phyloP scores from a whole-genome alignment of 1,140 invertebrate genomes.

The Pogonomyrmex californicus region DNA sequence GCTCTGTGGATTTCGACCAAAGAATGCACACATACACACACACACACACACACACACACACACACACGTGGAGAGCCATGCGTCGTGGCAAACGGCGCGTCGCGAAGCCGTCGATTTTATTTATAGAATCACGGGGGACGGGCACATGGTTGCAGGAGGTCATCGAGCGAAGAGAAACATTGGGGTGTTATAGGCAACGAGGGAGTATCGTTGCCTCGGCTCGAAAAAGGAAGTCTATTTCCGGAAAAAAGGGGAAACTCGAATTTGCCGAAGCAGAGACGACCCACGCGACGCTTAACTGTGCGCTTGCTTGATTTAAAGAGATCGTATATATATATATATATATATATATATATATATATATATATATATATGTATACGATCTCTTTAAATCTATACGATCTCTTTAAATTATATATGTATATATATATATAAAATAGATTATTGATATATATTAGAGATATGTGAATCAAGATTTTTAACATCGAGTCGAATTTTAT shows the following conservation, averaged over 20 bases:
- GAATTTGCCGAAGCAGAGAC: slow-evolving; percentile 17
- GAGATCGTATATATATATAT: background rate
- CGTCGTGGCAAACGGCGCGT: slow-evolving; percentile 3
- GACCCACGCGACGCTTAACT: background rate
- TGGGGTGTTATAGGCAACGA: slow-evolving; percentile 10
- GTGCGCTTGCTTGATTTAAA: slow-evolving; percentile 5
- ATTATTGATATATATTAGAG: too few relatives aligned
- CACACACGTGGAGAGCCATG: background rate
- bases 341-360: too few relatives aligned
- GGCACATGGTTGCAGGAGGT: background rate
- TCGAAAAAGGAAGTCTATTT: slow-evolving; percentile 74
- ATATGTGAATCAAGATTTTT: too few relatives aligned
- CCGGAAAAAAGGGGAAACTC: slow-evolving; percentile 69
- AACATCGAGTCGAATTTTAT: too few relatives aligned
- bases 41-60: background rate
- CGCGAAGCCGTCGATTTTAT: slow-evolving; percentile 50
- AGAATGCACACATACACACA: background rate
- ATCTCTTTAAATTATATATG: too few relatives aligned
- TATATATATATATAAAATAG: too few relatives aligned
- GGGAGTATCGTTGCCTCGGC: slow-evolving; percentile 2
- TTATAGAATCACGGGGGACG: slow-evolving; percentile 55
- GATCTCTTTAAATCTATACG: too few relatives aligned
- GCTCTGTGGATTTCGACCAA: slow-evolving; percentile 45
- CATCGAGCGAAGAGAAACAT: background rate
- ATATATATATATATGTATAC: too few relatives aligned